These are phyloP conservation scores for Coenobita brevimanus DNA, from an alignment of 1,140 invertebrate genomes.

Conservation along the genomic window DNA sequence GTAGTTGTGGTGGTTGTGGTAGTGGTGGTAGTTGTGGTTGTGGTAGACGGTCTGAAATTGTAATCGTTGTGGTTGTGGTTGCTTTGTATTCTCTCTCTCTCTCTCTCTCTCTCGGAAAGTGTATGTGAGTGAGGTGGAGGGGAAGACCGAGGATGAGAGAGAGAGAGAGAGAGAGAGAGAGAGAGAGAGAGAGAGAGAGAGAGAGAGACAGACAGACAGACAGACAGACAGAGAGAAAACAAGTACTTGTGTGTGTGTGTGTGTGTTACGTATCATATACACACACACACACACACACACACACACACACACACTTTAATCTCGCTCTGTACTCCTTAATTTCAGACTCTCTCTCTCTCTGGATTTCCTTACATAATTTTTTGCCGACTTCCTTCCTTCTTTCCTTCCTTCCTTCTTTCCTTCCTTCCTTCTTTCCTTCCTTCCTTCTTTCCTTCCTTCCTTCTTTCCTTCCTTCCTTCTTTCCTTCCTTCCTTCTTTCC, in stretches of 20 bases:
- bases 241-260: no score
- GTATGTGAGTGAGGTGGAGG: background rate
- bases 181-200: background rate
- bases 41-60: no score
- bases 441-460: background rate
- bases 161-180: background rate
- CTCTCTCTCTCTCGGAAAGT: background rate
- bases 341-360: background rate
- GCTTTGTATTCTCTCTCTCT: no score
- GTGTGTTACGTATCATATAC: no score
- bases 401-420: background rate
- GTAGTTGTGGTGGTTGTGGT: no score
- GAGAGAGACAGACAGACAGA: no score
- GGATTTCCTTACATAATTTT: background rate
- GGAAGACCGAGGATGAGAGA: background rate
- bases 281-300: slow-evolving; percentile 44
- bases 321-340: background rate
- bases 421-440: no score
- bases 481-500: background rate
- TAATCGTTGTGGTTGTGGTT: no score
- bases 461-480: no score
- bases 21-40: no score
- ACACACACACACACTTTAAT: no score
- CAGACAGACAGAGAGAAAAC: no score
- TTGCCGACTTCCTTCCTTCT: background rate